These are phyloP conservation scores for Drosophila orena DNA, from an alignment of 1,140 invertebrate genomes.

Conservation along the genomic window DNA sequence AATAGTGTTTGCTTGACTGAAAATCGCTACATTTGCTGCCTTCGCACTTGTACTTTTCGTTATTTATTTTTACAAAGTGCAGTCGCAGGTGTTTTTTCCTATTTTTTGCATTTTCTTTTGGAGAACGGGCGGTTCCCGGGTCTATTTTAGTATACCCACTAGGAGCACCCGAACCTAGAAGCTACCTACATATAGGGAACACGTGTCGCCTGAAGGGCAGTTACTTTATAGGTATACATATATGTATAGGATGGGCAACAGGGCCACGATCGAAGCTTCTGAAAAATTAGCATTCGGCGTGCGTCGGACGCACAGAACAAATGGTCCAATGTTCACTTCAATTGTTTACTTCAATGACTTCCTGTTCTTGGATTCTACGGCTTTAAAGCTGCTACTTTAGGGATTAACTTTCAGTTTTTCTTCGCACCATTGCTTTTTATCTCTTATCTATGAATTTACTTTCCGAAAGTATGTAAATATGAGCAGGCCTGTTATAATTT, in stretches of 20 bases:
- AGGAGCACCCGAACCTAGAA: not conserved
- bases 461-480: slow-evolving; percentile 3
- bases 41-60: slow-evolving; percentile 7
- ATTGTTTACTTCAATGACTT: not conserved
- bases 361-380: not conserved
- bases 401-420: too few species aligned
- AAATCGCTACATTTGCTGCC: slow-evolving; percentile 36
- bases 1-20: slow-evolving; percentile 44
- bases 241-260: not conserved
- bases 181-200: not conserved
- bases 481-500: not conserved
- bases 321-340: slow-evolving; percentile 33
- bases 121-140: slow-evolving; percentile 13
- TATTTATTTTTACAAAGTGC: slow-evolving; percentile 39
- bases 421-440: not conserved
- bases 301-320: slow-evolving; percentile 21
- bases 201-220: slow-evolving; percentile 26
- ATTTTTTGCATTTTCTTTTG: slow-evolving; percentile 3
- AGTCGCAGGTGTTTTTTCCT: slow-evolving; percentile 1
- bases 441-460: not conserved
- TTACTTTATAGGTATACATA: not conserved
- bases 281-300: slow-evolving; percentile 21
- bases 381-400: not conserved
- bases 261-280: slow-evolving; percentile 12
- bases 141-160: slow-evolving; percentile 13